Conservation (phyloP, 2,888 invertebrate genomes). For the Cantharis rufa region DNA sequence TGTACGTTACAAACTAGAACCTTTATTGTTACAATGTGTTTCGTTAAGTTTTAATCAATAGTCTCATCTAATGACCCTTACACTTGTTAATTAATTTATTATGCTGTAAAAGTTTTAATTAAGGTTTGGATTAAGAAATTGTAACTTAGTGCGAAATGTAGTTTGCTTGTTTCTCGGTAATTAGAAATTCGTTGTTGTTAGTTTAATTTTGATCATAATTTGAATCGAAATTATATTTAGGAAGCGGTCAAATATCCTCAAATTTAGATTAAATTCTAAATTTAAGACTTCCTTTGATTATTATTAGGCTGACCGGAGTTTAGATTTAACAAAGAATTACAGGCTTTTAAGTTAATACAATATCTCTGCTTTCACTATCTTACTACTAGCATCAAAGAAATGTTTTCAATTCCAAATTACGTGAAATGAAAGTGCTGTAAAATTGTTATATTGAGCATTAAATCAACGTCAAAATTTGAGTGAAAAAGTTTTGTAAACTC, state of each 20-base stretch:
- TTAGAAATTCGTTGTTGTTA: neutral
- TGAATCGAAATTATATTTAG: neutral
- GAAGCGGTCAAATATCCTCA: neutral
- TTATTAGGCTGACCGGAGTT: neutral
- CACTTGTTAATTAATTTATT: neutral
- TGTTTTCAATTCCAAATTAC: neutral
- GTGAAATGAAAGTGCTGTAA: neutral
- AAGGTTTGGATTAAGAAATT: neutral
- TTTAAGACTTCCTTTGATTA: neutral
- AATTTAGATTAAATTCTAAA: neutral
- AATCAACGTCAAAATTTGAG: neutral
- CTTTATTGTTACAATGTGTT: neutral
- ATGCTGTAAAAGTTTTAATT: neutral
- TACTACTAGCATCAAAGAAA: neutral
- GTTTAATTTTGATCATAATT: neutral
- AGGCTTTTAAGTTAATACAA: neutral
- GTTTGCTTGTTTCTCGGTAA: neutral
- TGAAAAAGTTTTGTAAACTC: neutral
- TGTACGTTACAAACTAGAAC: neutral
- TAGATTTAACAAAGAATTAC: neutral
- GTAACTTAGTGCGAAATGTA: neutral
- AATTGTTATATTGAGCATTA: neutral
- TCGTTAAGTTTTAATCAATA: neutral
- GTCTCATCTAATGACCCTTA: neutral
- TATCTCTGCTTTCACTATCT: neutral